phyloP scores from a whole-genome alignment of 1,140 invertebrate species.

The Orussus abietinus region DNA sequence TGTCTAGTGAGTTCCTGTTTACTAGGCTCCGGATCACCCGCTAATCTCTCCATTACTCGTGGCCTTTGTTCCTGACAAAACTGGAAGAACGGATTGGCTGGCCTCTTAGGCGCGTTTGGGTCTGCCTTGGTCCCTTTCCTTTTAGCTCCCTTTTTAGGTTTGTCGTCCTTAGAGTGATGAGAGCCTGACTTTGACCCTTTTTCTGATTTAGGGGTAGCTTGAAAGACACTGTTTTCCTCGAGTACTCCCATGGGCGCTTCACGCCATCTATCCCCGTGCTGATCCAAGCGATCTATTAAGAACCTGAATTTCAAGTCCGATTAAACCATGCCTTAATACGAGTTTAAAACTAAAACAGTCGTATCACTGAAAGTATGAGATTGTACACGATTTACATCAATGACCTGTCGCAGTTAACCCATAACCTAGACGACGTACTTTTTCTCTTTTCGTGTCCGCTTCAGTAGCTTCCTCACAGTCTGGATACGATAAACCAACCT shows the following conservation, averaged over 20 bases:
- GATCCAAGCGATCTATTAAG: constrained; percentile 50
- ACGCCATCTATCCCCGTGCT: constrained; percentile 51
- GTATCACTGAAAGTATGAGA: too few species aligned
- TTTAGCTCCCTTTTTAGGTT: constrained; percentile 48
- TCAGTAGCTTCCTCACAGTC: constrained; percentile 45
- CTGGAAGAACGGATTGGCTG: constrained; percentile 76
- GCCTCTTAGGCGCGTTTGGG: constrained; percentile 74
- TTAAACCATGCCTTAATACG: not conserved
- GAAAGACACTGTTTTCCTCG: constrained; percentile 49
- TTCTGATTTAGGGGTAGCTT: constrained; percentile 39
- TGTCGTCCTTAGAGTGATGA: constrained; percentile 42
- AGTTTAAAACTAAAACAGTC: too few species aligned
- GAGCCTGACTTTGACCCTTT: constrained; percentile 34
- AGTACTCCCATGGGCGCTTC: constrained; percentile 50
- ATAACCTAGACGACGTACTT: constrained; percentile 47
- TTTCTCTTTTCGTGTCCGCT: constrained; percentile 49
- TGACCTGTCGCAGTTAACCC: too few species aligned
- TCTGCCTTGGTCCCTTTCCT: constrained; percentile 55
- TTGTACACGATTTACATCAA: too few species aligned
- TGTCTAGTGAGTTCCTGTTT: constrained; percentile 74
- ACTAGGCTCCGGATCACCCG: constrained; percentile 64
- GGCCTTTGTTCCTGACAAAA: constrained; percentile 75
- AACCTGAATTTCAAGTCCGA: constrained; percentile 32
- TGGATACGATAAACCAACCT: constrained; percentile 52
- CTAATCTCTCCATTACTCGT: constrained; percentile 65